Conservation (phyloP, 2,113 vertebrate genomes). For the Capricornis sumatraensis region DNA sequence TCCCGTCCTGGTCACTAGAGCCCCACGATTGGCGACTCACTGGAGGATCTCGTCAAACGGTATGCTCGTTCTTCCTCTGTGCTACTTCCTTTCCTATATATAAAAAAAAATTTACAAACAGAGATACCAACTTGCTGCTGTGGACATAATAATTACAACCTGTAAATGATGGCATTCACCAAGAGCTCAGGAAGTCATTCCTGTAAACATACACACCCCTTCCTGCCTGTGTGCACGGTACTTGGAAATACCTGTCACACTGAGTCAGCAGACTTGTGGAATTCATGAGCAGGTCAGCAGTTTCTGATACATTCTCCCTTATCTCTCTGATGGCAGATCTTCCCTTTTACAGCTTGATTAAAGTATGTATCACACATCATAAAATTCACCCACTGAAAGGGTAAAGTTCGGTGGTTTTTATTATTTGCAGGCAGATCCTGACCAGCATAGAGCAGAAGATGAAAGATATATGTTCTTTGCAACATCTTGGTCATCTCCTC, state of each 20-base stretch:
- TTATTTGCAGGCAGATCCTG: background rate
- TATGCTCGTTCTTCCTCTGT: background rate
- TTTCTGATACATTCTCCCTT: background rate
- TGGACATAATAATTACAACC: background rate
- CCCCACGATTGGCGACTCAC: background rate
- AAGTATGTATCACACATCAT: constrained; percentile 14
- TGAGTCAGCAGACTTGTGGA: background rate
- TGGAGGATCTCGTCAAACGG: background rate
- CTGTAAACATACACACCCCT: background rate
- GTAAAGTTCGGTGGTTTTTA: constrained; percentile 42
- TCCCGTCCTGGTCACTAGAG: background rate
- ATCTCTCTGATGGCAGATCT: background rate
- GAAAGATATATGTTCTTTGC: background rate
- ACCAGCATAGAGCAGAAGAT: background rate
- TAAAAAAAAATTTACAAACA: background rate
- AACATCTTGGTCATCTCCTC: too few relatives aligned
- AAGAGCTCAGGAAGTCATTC: background rate
- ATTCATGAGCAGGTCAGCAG: background rate
- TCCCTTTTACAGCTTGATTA: constrained; percentile 30
- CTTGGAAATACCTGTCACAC: background rate
- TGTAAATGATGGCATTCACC: background rate
- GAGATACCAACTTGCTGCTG: background rate
- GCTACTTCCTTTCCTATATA: background rate
- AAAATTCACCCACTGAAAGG: background rate
- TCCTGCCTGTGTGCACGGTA: background rate